Base-by-base conservation (phyloP, 2,888 invertebrate genomes). In the Drosophila kokeensis region DNA sequence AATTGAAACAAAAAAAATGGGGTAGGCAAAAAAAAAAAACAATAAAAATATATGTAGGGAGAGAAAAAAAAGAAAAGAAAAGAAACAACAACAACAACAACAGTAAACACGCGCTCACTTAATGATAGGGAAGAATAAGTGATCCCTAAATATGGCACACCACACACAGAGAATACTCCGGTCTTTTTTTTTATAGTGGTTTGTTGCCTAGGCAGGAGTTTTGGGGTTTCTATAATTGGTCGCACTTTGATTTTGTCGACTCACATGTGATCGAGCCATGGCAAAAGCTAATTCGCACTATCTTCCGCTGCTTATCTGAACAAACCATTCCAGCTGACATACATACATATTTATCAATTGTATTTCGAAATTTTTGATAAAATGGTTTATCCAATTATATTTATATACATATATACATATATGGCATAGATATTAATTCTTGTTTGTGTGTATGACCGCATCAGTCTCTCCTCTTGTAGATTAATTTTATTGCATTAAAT, bases 31-130 rank as follows among this genome's bases (percentile, higher is more conserved):
- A 61, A 34, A 21, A 24, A 53, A 53, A 24, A 21, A 15, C 8
- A 32, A 21, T 7, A 27, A 29, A 24, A 21, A 42, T 1, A n/a
- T 38, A 71, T 53, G 65, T 49, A 49, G 45, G 58, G 38, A 53
- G 55, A 67, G 60, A 30, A 66, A 32, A 49, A 53, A 30, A 30
- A 66, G 27, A 49, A 53, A 30, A 10, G 10, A 30, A 30, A 30
- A 24, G 24, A 10, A 30, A 30, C 10, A 30, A 30, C 29, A 29
- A 30, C 10, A 30, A 30, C 29, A 29, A 21, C 13, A 42, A 42
- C 42, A 54, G 58, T 30, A 64, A 81, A 67, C 84, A 87, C 86
- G 88, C 86, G 83, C 81, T 72, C 67, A 36, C 54, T 57, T 59
- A 72, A 72, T 86, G 83, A 58, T 67, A 50, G n/a, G 24, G 15